Base-by-base conservation (phyloP, 2,113 vertebrate species). In the Pleuronectes platessa region DNA sequence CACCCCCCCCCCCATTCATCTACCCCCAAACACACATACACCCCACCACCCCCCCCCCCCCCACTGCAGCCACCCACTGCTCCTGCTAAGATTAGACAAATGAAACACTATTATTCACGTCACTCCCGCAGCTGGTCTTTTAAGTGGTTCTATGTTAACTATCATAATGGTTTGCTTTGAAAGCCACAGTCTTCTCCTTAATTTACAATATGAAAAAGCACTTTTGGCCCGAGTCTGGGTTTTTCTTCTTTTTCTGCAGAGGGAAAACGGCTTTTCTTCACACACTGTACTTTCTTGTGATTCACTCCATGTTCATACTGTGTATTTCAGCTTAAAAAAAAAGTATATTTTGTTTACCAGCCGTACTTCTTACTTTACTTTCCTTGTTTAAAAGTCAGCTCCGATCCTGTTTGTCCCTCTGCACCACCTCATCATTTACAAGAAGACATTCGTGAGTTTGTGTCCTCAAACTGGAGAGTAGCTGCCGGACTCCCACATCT, bases 51-150 rank as follows among this genome's bases (percentile, higher is more conserved):
- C 31, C 68, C 56, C 55, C 1, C 63, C 81, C 40, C 62, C 68
- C 56, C 55, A 1, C 63, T 78, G 53, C 81, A 63, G 49, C 83
- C 89, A 84, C 85, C 86, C 88, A 86, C 86, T 71, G 85, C 87
- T 88, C 74, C 82, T 63, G 81, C 92, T 93, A 93, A 94, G 92
- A 94, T 94, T 93, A 95, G 93, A 92, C 90, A 92, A 93, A 92
- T 93, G 87, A 94, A 93, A 93, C 89, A 82, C 86, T 80, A 92
- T 93, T 93, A 91, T 92, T 93, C 91, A 91, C 88, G 90, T 93
- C 92, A 93, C 87, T 92, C 89, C 91, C 66, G 40, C 91, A 90
- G 93, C 92, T 92, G 88, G 76, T 83, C 91, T 92, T 94, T 94
- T 77, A 94, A 93, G 92, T 94, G 94, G 93, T 90, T 94, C 89